phyloP scores from a whole-genome alignment of 1,140 invertebrate species.

The Melitaea cinxia region DNA sequence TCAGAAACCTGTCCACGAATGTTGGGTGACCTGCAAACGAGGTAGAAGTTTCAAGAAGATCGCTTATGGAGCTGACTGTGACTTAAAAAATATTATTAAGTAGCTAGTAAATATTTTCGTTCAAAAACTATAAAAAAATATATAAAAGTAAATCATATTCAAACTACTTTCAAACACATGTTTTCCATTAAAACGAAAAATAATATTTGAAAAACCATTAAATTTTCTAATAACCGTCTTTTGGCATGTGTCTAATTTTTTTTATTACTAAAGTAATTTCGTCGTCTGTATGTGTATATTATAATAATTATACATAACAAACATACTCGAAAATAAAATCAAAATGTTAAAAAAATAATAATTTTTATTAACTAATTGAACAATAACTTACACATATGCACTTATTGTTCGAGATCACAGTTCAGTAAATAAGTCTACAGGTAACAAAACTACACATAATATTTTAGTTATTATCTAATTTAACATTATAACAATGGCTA shows the following conservation, averaged over 20 bases:
- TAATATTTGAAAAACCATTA: too few species aligned
- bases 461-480: constrained; percentile 11
- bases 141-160: neutral
- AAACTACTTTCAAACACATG: too few species aligned
- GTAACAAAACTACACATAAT: constrained; percentile 11
- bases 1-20: constrained; percentile 71
- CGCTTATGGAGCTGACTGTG: constrained; percentile 51
- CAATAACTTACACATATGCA: constrained; percentile 52
- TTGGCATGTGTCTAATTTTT: too few species aligned
- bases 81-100: constrained; percentile 51
- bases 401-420: constrained; percentile 63
- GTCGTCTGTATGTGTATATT: too few species aligned
- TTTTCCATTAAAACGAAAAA: too few species aligned
- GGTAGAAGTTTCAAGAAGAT: constrained; percentile 73
- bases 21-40: constrained; percentile 75
- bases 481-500: neutral
- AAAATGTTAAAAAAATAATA: neutral
- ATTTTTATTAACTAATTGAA: too few species aligned
- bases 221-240: too few species aligned
- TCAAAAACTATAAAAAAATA: neutral
- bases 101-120: neutral
- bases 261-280: too few species aligned
- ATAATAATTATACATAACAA: too few species aligned
- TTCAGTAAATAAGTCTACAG: constrained; percentile 15
- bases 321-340: constrained; percentile 9